A percentile compares a stretch with the other conserved stretches of the same genome.
Evolutionary conservation across 64 coral and sea anemone species (phyloP).

Genomic region (Montipora sp.): DNA sequence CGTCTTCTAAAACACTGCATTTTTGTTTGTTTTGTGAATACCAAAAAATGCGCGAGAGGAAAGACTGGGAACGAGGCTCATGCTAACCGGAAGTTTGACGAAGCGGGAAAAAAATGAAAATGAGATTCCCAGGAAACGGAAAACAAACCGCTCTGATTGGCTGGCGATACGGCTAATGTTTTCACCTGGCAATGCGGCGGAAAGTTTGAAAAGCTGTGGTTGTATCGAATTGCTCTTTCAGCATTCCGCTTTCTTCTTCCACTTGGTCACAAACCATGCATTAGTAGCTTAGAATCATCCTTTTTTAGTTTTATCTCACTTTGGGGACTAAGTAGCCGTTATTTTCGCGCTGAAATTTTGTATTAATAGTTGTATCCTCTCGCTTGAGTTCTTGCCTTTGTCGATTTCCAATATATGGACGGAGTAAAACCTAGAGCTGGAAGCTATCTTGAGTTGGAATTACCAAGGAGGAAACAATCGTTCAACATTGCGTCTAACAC

Average conservation of each 20-base stretch:
- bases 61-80: background rate
- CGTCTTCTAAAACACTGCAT: no score
- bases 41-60: no score
- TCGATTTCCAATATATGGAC: constrained; percentile 77
- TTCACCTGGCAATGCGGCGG: constrained; percentile 59
- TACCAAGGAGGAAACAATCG: constrained; percentile 63
- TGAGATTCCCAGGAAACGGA: constrained; percentile 83
- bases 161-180: constrained; percentile 53
- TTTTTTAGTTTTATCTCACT: constrained; percentile 6
- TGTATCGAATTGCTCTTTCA: constrained; percentile 18
- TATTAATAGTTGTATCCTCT: background rate
- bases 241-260: constrained; percentile 25
- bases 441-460: constrained; percentile 73
- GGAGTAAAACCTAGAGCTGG: constrained; percentile 81
- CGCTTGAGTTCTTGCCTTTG: background rate
- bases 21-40: no score
- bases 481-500: constrained; percentile 69
- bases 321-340: constrained; percentile 38
- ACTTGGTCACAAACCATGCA: constrained; percentile 2
- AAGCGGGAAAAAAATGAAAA: constrained; percentile 47
- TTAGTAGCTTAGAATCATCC: constrained; percentile 64
- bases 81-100: constrained; percentile 62
- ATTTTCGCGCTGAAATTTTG: background rate
- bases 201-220: constrained; percentile 85
- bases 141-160: constrained; percentile 88